Conservation (phyloP, 2,888 invertebrate genomes). For the Pristionchus mayeri region DNA sequence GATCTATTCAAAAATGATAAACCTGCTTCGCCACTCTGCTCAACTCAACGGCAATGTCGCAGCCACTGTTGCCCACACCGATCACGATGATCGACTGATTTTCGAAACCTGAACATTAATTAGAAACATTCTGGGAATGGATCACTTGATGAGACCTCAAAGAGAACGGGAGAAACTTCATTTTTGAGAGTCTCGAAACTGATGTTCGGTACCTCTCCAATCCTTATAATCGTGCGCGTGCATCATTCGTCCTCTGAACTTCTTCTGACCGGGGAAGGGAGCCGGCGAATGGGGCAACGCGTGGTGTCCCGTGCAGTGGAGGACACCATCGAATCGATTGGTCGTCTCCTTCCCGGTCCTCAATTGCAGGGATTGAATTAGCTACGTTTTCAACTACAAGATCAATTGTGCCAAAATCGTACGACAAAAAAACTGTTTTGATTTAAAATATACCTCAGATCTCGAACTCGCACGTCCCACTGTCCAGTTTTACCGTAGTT, state of each 20-base stretch:
- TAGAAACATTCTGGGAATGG: too few relatives aligned
- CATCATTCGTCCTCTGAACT: neutral
- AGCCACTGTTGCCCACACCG: slow-evolving; percentile 79
- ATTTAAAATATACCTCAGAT: slow-evolving; percentile 11
- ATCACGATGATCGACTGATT: slow-evolving; percentile 78
- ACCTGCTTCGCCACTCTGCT: slow-evolving; percentile 77
- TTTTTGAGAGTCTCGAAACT: too few relatives aligned
- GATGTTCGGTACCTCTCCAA: slow-evolving; percentile 21
- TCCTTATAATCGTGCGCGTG: slow-evolving; percentile 44
- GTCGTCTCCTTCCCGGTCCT: neutral
- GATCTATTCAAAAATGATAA: neutral
- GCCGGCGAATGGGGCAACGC: neutral
- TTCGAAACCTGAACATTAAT: slow-evolving; percentile 67
- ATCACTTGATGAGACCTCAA: too few relatives aligned
- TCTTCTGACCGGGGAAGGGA: slow-evolving; percentile 31
- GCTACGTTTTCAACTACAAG: too few relatives aligned
- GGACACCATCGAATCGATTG: slow-evolving; percentile 23
- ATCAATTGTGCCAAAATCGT: too few relatives aligned
- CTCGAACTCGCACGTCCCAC: slow-evolving; percentile 16
- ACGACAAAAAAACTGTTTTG: neutral
- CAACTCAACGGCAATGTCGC: slow-evolving; percentile 78
- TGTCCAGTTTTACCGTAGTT: neutral
- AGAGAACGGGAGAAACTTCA: too few relatives aligned
- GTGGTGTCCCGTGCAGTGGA: slow-evolving; percentile 43
- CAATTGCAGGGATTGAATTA: too few relatives aligned